These are phyloP conservation scores for Onthophagus sagittarius DNA, from an alignment of 2,888 invertebrate genomes.

Conservation along the genomic window DNA sequence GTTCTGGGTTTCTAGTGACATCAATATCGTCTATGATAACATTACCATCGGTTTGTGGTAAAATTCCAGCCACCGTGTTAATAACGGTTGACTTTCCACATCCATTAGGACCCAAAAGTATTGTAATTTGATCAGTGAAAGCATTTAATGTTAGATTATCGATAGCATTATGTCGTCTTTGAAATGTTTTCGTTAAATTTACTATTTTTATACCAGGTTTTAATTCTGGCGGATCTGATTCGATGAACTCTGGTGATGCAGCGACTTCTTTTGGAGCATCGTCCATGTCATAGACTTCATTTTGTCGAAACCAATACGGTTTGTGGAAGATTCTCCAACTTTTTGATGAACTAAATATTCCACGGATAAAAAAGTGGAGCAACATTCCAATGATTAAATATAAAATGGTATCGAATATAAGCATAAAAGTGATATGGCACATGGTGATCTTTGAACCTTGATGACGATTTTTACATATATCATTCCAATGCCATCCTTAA, in stretches of 20 bases:
- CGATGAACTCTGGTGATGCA: constrained; percentile 44
- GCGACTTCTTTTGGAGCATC: neutral
- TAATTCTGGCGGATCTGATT: constrained; percentile 52
- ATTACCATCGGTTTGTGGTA: constrained; percentile 64
- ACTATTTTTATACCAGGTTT: constrained; percentile 53
- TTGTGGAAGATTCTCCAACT: constrained; percentile 71
- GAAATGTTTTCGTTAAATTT: constrained; percentile 61
- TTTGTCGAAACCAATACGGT: constrained; percentile 47
- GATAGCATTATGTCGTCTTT: constrained; percentile 57
- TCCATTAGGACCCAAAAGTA: constrained; percentile 75
- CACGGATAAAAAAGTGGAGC: constrained; percentile 81
- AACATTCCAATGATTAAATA: constrained; percentile 78
- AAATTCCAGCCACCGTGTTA: constrained; percentile 83
- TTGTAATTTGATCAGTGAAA: constrained; percentile 87
- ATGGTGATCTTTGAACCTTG: constrained; percentile 67
- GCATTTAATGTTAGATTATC: constrained; percentile 73
- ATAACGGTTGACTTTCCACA: constrained; percentile 87
- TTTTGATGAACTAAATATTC: constrained; percentile 43
- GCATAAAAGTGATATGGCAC: constrained; percentile 67
- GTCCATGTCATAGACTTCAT: neutral
- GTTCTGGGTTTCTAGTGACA: constrained; percentile 60
- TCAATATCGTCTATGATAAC: constrained; percentile 69
- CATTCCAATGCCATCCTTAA: constrained; percentile 58
- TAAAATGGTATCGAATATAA: constrained; percentile 64
- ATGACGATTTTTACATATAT: constrained; percentile 57